phyloP scores from a whole-genome alignment of 37 sponge, comb jelly and placozoan genomes.

The Beroe ovata region DNA sequence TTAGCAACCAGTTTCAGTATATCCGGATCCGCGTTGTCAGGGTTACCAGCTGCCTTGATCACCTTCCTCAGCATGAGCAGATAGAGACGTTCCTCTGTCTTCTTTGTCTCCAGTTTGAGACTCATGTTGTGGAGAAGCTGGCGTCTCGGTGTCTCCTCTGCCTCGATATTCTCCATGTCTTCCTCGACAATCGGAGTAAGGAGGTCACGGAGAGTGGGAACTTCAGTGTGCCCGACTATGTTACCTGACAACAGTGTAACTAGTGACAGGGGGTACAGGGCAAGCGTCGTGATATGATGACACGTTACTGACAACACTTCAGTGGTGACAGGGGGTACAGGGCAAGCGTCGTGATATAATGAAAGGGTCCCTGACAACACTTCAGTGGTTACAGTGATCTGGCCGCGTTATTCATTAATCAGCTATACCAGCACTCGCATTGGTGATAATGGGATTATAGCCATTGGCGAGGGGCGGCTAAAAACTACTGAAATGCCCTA shows the following conservation, averaged over 20 bases:
- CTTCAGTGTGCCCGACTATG: constrained; percentile 6
- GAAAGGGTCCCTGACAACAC: too few species aligned
- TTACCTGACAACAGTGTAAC: constrained; percentile 48
- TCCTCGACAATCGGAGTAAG: constrained; percentile 3
- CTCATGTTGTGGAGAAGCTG: not conserved
- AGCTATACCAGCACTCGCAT: too few species aligned
- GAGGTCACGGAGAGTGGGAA: constrained; percentile 12
- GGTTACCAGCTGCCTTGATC: not conserved
- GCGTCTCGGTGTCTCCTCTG: not conserved
- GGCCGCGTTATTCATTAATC: too few species aligned
- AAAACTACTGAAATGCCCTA: too few species aligned
- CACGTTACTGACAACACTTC: too few species aligned
- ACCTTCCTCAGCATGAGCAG: not conserved
- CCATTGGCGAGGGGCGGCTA: too few species aligned
- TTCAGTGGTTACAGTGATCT: too few species aligned
- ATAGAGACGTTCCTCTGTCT: not conserved
- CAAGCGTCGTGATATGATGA: too few species aligned
- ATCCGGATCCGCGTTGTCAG: not conserved
- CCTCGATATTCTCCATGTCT: not conserved
- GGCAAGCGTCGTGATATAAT: too few species aligned
- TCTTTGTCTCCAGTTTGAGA: not conserved
- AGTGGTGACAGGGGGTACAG: too few species aligned
- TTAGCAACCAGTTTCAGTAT: not conserved
- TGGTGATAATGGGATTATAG: too few species aligned
- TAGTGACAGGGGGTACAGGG: too few species aligned